Evolutionary conservation across 2,797 vertebrate genomes (phyloP).

Genomic region (Staurois parvus): DNA sequence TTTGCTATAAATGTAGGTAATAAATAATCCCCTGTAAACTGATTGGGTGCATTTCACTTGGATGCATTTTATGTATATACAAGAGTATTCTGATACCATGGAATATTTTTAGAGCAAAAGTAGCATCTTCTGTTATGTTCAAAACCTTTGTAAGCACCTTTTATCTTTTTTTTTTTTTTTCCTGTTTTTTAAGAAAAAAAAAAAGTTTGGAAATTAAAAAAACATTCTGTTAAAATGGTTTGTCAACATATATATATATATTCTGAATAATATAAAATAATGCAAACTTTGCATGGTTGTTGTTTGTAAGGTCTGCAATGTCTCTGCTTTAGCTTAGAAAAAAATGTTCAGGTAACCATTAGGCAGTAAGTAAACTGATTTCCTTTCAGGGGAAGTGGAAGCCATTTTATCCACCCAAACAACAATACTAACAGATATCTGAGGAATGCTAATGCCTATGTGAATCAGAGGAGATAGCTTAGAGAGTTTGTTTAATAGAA

Average conservation of each 20-base stretch:
- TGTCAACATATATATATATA: no score
- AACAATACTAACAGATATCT: conserved; percentile 56
- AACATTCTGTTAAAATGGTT: no score
- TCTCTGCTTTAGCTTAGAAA: neutral
- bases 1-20: neutral
- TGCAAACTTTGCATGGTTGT: neutral
- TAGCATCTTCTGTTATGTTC: no score
- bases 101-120: no score
- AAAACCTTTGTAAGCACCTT: no score
- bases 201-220: no score
- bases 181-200: no score
- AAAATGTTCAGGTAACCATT: conserved; percentile 37
- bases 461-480: conserved; percentile 31
- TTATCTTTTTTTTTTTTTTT: no score
- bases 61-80: neutral
- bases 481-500: conserved; percentile 8
- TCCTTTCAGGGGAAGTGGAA: conserved; percentile 53
- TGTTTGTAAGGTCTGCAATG: neutral
- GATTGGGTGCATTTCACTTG: neutral
- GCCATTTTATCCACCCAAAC: conserved; percentile 35
- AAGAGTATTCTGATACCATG: no score
- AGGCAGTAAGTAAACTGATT: conserved; percentile 25
- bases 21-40: neutral
- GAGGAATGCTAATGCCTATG: conserved; percentile 43
- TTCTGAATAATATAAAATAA: neutral